Evolutionary conservation across 2,888 invertebrate species (phyloP), one percentile per base, ranked within the genome.

Genomic region (Prenolepis imparis): DNA sequence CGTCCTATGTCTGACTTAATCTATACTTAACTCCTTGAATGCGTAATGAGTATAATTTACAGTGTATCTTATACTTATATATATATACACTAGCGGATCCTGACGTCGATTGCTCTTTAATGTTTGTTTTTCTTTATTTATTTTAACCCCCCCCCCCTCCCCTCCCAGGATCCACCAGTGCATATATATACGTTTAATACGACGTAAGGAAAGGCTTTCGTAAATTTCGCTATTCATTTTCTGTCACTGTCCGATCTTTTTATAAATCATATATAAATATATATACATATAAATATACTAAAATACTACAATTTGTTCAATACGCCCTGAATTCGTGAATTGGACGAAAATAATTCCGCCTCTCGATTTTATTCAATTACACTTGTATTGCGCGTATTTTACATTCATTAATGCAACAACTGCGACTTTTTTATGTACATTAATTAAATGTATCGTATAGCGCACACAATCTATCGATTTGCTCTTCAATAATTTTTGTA

Each of bases 391-490:
- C 6, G 36, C n/a, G 68, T 12, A 32, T 5, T 28, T 3, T 2
- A 12, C 24, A 28, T 77, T 41, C 55, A 66, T 74, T 70, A 68
- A 44, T 21, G n/a, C 21, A 44, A 59, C 59, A 78, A 78, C 59
- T 39, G 21, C 28, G 15, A 55, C 32, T 28, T 32, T n/a, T 36
- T 44, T 12, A 59, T 24, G 48, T 41, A 12, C 11, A 57, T 44
- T 57, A 57, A 77, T 77, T 41, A 67, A 77, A 77, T 18, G 15
- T 59, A 59, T 59, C 59, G 28, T 15, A 28, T 28, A 39, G 39
- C 57, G n/a, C 4, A 15, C 41, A 21, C 41, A 61, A 24, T 4
- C 28, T 61, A 63, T 15, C 48, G 52, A 11, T 44, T 73, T 64
- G 12, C 24, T 75, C 39, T 18, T 63, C 44, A 41, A 15, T 48